Evolutionary conservation across 2,113 vertebrate genomes (phyloP).

Genomic region (Semnornis frantzii): DNA sequence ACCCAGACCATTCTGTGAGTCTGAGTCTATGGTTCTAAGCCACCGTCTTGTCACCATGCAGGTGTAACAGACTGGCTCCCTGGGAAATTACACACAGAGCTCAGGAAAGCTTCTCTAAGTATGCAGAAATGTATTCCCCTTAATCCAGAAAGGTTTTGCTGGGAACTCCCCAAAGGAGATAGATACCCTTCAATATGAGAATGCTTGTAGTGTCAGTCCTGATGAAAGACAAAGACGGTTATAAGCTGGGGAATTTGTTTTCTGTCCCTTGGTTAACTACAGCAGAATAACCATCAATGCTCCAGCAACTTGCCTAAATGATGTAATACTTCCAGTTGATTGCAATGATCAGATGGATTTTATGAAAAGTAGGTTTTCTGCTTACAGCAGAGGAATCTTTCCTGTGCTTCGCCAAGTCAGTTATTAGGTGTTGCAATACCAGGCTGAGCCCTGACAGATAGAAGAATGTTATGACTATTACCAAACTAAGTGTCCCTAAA

Average conservation of each 20-base stretch:
- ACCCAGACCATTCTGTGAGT: too few relatives aligned
- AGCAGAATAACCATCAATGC: background rate
- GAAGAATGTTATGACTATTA: constrained; percentile 23
- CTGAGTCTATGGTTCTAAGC: too few relatives aligned
- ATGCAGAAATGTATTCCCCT: background rate
- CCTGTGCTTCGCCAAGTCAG: background rate
- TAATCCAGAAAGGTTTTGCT: background rate
- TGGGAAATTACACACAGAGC: background rate
- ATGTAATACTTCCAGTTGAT: background rate
- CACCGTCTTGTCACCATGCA: background rate
- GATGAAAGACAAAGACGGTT: background rate
- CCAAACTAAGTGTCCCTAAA: constrained; percentile 28
- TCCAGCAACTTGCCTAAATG: background rate
- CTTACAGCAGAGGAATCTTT: background rate
- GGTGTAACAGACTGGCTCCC: accelerated
- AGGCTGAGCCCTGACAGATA: constrained; percentile 19
- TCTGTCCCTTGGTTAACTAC: background rate
- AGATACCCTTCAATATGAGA: background rate
- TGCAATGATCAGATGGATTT: background rate
- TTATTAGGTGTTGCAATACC: background rate
- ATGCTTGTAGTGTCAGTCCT: background rate
- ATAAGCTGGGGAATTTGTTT: background rate
- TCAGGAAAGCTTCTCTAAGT: background rate
- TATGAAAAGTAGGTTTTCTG: constrained; percentile 12
- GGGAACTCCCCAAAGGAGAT: background rate